Evolutionary conservation across 2,797 vertebrate genomes (phyloP).

Genomic region (Rhyacichthys aspro): DNA sequence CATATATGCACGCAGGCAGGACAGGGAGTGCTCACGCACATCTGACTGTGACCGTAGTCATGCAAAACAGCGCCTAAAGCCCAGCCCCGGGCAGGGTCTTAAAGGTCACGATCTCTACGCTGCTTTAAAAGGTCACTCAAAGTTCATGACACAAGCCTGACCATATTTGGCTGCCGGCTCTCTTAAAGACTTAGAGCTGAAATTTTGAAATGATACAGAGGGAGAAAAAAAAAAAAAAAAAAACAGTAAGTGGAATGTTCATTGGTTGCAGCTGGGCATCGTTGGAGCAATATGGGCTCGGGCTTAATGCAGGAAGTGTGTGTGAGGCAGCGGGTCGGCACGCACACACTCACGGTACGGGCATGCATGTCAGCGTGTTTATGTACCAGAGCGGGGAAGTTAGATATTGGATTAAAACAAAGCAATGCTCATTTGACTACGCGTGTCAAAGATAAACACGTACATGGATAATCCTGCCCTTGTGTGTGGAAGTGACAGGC

Average conservation of each 20-base stretch:
- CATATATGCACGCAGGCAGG: not conserved
- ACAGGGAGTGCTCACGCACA: conserved; percentile 6
- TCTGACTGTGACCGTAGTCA: conserved; percentile 21
- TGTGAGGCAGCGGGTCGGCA: conserved; percentile 1
- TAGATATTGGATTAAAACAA: conserved; percentile 53
- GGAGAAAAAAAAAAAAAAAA: conserved; percentile 40
- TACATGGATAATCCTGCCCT: conserved; percentile 18
- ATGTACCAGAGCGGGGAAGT: conserved; percentile 48
- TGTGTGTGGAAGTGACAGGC: conserved; percentile 29
- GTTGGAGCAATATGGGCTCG: conserved; percentile 69
- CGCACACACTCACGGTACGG: not conserved
- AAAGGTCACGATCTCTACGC: conserved; percentile 71
- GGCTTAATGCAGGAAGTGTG: conserved; percentile 72
- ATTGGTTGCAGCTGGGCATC: conserved; percentile 83
- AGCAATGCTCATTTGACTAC: conserved; percentile 46
- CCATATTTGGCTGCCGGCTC: conserved; percentile 75
- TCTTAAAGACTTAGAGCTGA: conserved; percentile 75
- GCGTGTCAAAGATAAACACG: conserved; percentile 45
- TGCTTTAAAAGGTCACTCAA: conserved; percentile 68
- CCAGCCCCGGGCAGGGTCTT: conserved; percentile 63
- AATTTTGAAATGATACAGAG: conserved; percentile 79
- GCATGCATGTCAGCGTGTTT: conserved; percentile 9
- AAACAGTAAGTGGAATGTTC: conserved; percentile 74
- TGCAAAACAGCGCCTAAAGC: conserved; percentile 58
- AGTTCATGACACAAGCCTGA: conserved; percentile 74